Conservation (phyloP, 2,113 vertebrate species). For the Thinocorus orbignyianus region DNA sequence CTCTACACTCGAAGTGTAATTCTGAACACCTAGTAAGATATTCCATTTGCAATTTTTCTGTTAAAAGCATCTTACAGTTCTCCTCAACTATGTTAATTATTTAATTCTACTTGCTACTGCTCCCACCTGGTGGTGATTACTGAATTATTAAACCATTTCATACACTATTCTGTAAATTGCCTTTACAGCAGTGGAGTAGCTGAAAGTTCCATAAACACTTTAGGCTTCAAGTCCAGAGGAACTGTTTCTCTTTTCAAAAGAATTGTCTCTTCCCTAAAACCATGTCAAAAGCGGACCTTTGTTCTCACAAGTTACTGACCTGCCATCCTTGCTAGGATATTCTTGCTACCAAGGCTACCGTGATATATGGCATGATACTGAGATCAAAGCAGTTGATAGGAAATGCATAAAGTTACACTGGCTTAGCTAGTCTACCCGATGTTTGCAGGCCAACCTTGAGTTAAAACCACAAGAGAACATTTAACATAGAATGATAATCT, state of each 20-base stretch:
- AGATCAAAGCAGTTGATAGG: background rate
- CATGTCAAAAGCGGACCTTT: background rate
- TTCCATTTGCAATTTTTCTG: background rate
- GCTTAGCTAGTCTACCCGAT: background rate
- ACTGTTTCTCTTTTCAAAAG: background rate
- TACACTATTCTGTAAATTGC: background rate
- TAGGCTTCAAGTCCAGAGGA: background rate
- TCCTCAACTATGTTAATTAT: background rate
- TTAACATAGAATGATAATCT: background rate
- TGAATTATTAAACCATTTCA: background rate
- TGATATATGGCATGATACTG: background rate
- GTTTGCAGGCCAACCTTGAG: background rate
- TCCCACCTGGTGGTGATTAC: background rate
- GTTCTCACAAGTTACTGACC: background rate
- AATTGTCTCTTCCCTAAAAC: background rate
- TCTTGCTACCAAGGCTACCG: background rate
- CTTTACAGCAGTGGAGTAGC: background rate
- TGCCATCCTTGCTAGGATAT: background rate
- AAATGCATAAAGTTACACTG: background rate
- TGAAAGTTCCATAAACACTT: background rate
- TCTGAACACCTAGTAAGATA: background rate
- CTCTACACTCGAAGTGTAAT: background rate
- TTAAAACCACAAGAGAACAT: background rate
- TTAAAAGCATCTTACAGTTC: background rate
- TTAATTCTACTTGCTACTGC: background rate